Evolutionary conservation across 1,140 invertebrate species (phyloP).

Genomic region (Hirudo medicinalis): DNA sequence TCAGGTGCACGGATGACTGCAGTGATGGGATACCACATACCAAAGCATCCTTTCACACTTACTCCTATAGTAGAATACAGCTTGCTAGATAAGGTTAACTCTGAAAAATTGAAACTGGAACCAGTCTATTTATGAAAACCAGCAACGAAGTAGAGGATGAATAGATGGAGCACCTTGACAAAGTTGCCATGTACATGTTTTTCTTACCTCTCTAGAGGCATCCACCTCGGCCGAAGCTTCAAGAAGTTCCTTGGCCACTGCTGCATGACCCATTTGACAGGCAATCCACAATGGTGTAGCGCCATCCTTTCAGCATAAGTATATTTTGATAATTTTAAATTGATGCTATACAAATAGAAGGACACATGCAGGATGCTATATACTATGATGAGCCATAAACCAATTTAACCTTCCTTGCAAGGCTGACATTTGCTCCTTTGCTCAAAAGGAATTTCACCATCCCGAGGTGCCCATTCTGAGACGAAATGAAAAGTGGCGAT

Average conservation of each 20-base stretch:
- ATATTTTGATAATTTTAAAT: not conserved
- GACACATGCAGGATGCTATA: not conserved
- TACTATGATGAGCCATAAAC: not conserved
- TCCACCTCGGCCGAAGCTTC: conserved; percentile 35
- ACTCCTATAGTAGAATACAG: too few species aligned
- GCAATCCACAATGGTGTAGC: conserved; percentile 83
- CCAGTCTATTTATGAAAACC: too few species aligned
- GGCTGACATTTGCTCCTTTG: conserved; percentile 36
- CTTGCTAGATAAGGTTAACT: too few species aligned
- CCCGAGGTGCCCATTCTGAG: conserved; percentile 40
- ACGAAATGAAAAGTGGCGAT: conserved; percentile 37
- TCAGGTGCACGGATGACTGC: not conserved
- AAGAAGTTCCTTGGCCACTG: conserved; percentile 33
- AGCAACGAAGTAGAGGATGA: too few species aligned
- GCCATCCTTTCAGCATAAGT: conserved; percentile 48
- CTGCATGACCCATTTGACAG: conserved; percentile 52
- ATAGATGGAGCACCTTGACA: too few species aligned
- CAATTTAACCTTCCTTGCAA: conserved; percentile 33
- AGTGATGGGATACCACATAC: not conserved
- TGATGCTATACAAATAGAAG: not conserved
- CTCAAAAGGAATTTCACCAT: conserved; percentile 35
- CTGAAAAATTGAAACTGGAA: too few species aligned
- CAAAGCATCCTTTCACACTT: not conserved
- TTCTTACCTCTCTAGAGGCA: conserved; percentile 35
- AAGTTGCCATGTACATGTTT: not conserved